These are phyloP conservation scores for Rousettus madagascariensis DNA, from an alignment of 2,797 vertebrate genomes.

Conservation along the genomic window DNA sequence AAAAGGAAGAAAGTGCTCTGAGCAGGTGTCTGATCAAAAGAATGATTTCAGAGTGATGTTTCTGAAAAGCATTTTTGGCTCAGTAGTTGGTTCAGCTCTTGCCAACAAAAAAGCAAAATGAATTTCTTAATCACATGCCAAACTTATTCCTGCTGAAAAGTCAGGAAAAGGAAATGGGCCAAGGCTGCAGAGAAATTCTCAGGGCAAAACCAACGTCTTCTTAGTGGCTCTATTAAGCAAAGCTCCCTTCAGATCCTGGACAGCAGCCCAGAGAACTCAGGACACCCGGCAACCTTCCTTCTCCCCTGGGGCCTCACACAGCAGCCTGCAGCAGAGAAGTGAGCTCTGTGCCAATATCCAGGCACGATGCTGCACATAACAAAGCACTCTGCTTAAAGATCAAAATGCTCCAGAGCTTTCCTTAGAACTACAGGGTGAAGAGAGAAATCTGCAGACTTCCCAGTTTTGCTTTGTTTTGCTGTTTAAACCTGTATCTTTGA, in stretches of 20 bases:
- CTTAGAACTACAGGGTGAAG: neutral
- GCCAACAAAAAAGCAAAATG: conserved; percentile 59
- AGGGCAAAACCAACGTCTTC: neutral
- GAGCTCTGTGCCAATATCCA: neutral
- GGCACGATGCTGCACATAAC: neutral
- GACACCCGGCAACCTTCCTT: neutral
- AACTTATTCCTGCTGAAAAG: conserved; percentile 36
- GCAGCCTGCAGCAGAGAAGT: neutral
- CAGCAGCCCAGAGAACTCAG: neutral
- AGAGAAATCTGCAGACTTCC: neutral
- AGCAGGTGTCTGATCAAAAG: conserved; percentile 56
- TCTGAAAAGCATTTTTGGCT: conserved; percentile 73
- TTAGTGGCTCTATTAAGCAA: neutral
- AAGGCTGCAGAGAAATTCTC: conserved; percentile 18
- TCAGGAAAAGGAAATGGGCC: conserved; percentile 25
- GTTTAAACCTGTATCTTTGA: neutral
- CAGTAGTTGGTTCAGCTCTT: conserved; percentile 41
- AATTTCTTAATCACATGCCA: conserved; percentile 35
- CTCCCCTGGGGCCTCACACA: neutral
- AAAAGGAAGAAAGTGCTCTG: conserved; percentile 59
- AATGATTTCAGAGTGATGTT: conserved; percentile 48
- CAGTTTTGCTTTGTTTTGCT: conserved; percentile 38
- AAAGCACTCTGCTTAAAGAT: neutral
- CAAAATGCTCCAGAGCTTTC: neutral
- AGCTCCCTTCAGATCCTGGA: neutral